Base-by-base conservation (phyloP, 1,140 invertebrate species). In the Notospermus geniculatus region DNA sequence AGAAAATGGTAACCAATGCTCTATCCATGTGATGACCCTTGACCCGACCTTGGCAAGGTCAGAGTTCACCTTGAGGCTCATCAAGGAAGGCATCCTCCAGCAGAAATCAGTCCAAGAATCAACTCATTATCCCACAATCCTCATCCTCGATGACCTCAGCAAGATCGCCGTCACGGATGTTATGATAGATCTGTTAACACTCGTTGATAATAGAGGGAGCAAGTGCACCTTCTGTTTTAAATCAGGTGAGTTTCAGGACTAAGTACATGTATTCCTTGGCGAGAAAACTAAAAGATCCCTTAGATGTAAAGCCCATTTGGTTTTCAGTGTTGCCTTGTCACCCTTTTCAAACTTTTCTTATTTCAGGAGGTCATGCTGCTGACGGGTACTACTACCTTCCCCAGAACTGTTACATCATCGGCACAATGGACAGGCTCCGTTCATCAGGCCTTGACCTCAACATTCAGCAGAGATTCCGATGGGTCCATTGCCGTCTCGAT, bases 401-500 rank as follows among this genome's bases (percentile, higher is more conserved):
- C 43, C 71, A 74, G 17, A 70, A 69, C 41, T 78, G 78, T 54
- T 80, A 75, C 52, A 64, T 80, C 11, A 68, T 80, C 29, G 77
- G 70, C 13, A 79, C 76, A 11, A 75, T 80, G 73, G 73, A 79
- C 62, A 71, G 72, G 67, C 55, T 73, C 68, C 78, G 78, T 46
- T 80, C 74, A 2, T 71, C 71, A 45, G 75, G 78, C 13, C 63
- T 79, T 28, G 77, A 79, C 27, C 64, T 76, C 9, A 65, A 68
- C 22, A 69, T 79, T 46, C 75, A 79, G 60, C 78, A 78, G 41
- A 61, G 73, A 17, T 79, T 80, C 66, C 72, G 75, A 28, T 80
- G 78, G 78, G 73, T 79, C 28, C 76, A 79, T 59, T 72, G 77
- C 56, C 71, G 74, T 19, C 66, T 75, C 28, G 75, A 77, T 46